phyloP scores from a whole-genome alignment of 1,140 invertebrate genomes.

The Aporrectodea caliginosa region DNA sequence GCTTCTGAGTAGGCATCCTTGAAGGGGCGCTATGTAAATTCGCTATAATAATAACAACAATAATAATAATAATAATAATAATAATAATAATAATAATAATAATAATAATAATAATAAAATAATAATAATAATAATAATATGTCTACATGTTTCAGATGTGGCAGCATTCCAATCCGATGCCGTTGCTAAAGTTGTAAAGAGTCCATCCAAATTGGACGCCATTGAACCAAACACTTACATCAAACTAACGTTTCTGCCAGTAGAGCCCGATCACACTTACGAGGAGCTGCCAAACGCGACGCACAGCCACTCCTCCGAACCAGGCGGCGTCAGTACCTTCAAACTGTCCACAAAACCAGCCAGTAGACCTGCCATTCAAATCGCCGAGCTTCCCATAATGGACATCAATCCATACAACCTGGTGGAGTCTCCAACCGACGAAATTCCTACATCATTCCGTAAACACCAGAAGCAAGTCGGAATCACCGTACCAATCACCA shows the following conservation, averaged over 20 bases:
- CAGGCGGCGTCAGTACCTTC: neutral
- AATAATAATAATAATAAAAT: constrained; percentile 1
- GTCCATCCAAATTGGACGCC: neutral
- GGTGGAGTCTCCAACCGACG: too few relatives aligned
- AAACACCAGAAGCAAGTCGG: too few relatives aligned
- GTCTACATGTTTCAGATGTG: neutral
- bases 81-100: constrained; percentile 4
- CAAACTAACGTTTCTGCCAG: neutral
- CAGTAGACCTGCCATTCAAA: too few relatives aligned
- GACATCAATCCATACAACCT: too few relatives aligned
- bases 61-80: constrained; percentile 1
- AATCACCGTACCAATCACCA: too few relatives aligned
- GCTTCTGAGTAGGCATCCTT: too few relatives aligned
- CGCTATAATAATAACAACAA: neutral
- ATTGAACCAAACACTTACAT: neutral
- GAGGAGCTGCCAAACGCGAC: neutral
- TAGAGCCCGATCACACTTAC: neutral
- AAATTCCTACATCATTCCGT: too few relatives aligned
- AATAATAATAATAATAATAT: neutral
- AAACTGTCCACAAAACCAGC: too few relatives aligned
- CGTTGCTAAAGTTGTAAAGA: neutral
- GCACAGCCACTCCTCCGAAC: neutral
- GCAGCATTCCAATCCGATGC: neutral
- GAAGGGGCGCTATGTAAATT: too few relatives aligned
- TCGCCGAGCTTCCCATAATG: too few relatives aligned